A percentile compares a stretch with the other conserved stretches of the same genome.
Conservation (phyloP, 2,113 vertebrate genomes). For the Amazona guildingii region DNA sequence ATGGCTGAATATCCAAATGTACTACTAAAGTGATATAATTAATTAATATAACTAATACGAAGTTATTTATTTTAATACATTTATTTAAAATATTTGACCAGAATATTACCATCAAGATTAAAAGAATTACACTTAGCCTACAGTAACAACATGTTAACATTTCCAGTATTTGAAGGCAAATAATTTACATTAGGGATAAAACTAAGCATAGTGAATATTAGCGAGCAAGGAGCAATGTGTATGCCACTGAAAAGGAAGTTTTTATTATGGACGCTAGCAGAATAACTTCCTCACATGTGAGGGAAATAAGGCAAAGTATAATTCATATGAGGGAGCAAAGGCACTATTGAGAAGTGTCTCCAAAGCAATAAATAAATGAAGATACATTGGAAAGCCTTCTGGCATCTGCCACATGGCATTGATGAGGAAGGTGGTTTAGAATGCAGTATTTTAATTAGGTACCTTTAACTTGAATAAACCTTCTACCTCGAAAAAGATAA, state of each 20-base stretch:
- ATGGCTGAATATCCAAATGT: not conserved
- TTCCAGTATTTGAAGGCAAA: slow-evolving; percentile 21
- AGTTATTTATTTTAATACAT: slow-evolving; percentile 46
- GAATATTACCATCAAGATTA: slow-evolving; percentile 43
- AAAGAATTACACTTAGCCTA: slow-evolving; percentile 20
- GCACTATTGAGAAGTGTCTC: not conserved
- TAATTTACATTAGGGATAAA: not conserved
- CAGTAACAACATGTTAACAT: slow-evolving; percentile 5
- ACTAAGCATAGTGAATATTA: not conserved
- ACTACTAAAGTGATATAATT: not conserved
- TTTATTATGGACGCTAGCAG: not conserved
- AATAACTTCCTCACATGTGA: not conserved
- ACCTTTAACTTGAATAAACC: no score
- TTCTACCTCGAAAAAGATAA: accelerated
- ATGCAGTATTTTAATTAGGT: not conserved
- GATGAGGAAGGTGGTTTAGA: not conserved
- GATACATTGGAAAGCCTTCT: not conserved
- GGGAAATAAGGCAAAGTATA: not conserved
- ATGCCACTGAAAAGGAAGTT: not conserved
- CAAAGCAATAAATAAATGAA: not conserved
- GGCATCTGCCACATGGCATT: not conserved
- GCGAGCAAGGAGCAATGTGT: not conserved
- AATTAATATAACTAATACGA: not conserved
- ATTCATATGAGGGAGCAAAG: not conserved
- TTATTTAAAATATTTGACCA: slow-evolving; percentile 56